Evolutionary conservation across 2,797 vertebrate species (phyloP), one percentile per base, ranked within the genome.

Genomic region (Emydoidea blandingii): DNA sequence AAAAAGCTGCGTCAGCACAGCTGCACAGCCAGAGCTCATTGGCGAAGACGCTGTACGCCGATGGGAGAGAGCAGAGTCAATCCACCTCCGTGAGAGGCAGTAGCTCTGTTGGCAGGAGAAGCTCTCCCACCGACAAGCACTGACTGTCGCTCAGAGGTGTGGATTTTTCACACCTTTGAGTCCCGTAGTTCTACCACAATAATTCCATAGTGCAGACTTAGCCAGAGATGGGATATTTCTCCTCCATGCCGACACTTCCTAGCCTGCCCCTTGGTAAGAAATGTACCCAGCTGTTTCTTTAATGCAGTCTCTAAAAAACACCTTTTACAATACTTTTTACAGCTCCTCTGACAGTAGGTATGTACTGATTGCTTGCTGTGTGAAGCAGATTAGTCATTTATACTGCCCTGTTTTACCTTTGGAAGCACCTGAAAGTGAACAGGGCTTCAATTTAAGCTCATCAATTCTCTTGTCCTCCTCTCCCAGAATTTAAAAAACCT

Each of bases 381-480:
- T 0, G 18, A 86, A 78, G 3, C 0, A 1, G n/a, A 23, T 80
- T 57, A 47, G 53, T 27, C 87, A 85, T 54, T 94, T 83, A 91
- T 90, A 44, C 88, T 87, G 21, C 37, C 87, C 68, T 54, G 23
- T 78, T 86, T 88, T 91, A 79, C 57, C 68, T 89, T 92, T 81
- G 85, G 18, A 87, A 94, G 16, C 80, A 59, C 4, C 44, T 78
- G 81, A 50, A 92, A 84, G 80, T 11, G 37, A 72, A 85, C 3
- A 27, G 12, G 95, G 79, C 72, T 72, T 41, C 12, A 44, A 14
- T 74, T 25, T 74, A 74, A 44, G n/a, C 83, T 84, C 50, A 84
- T 57, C 19, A 2, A 3, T 2, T 82, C 72, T 57, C 41, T 57
- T 78, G 83, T 83, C 81, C 15, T 54, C 85, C 78, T 79, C 79